phyloP scores from a whole-genome alignment of 2,888 invertebrate genomes.

The Spialia ferax region DNA sequence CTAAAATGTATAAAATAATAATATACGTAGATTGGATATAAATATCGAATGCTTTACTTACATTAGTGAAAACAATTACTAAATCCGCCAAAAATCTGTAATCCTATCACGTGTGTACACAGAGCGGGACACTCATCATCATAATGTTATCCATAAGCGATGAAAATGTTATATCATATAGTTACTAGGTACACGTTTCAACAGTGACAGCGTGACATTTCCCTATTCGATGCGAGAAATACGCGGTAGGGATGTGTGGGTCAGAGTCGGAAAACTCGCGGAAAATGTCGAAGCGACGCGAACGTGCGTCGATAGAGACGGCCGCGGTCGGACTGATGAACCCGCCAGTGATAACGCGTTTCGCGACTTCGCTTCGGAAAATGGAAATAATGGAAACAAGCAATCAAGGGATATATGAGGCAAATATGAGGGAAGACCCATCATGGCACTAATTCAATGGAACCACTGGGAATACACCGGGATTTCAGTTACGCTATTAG shows the following conservation, averaged over 20 bases:
- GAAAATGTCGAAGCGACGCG: constrained; percentile 53
- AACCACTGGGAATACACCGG: too few species aligned
- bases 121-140: constrained; percentile 68
- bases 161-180: constrained; percentile 46
- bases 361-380: constrained; percentile 66
- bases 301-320: constrained; percentile 68
- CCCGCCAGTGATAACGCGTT: constrained; percentile 71
- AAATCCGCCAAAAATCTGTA: constrained; percentile 70
- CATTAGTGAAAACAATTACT: constrained; percentile 70
- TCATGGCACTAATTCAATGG: too few species aligned
- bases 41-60: constrained; percentile 67
- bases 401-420: constrained; percentile 25
- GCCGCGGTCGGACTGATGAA: constrained; percentile 71
- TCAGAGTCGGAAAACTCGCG: constrained; percentile 62
- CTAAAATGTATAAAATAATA: constrained; percentile 50
- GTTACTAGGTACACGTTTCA: constrained; percentile 63
- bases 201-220: constrained; percentile 75
- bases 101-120: constrained; percentile 79
- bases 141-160: constrained; percentile 60
- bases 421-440: background rate
- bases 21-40: constrained; percentile 68
- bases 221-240: constrained; percentile 56
- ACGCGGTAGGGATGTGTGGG: constrained; percentile 47
- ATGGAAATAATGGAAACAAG: constrained; percentile 77
- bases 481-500: too few species aligned